These are phyloP conservation scores for Tenualosa ilisha DNA, from an alignment of 2,797 vertebrate species.

Conservation along the genomic window DNA sequence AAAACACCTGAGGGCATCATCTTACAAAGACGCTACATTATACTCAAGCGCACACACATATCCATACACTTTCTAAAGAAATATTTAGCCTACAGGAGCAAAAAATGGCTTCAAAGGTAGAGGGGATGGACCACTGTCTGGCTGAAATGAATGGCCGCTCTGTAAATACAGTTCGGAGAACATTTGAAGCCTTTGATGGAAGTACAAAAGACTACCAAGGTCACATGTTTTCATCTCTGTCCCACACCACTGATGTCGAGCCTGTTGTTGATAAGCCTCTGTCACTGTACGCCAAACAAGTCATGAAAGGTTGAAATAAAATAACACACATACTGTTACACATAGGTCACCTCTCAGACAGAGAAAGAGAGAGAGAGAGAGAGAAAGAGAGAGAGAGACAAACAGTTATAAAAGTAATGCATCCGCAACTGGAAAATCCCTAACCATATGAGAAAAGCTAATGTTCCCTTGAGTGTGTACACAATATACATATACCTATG, in stretches of 20 bases:
- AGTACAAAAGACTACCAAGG: slow-evolving; percentile 37
- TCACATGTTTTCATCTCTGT: slow-evolving; percentile 42
- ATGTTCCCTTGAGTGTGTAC: neutral
- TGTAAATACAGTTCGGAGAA: neutral
- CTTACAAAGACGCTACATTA: neutral
- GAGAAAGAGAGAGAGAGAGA: neutral
- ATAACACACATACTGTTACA: slow-evolving; percentile 22
- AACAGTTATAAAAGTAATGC: neutral
- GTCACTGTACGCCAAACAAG: slow-evolving; percentile 2
- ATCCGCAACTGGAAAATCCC: neutral
- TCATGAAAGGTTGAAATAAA: slow-evolving; percentile 21
- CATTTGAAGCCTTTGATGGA: slow-evolving; percentile 44
- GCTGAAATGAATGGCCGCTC: neutral
- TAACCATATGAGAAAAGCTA: neutral
- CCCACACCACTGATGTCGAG: slow-evolving; percentile 33
- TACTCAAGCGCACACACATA: neutral
- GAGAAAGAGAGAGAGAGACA: slow-evolving; percentile 10
- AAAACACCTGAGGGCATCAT: neutral
- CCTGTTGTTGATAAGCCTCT: slow-evolving; percentile 37
- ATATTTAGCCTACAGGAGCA: neutral
- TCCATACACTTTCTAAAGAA: neutral
- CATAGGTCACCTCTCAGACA: neutral
- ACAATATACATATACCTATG: neutral
- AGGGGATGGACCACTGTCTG: neutral
- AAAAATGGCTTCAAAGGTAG: neutral